Base-by-base conservation (phyloP, 2,113 vertebrate genomes). In the Puma concolor region DNA sequence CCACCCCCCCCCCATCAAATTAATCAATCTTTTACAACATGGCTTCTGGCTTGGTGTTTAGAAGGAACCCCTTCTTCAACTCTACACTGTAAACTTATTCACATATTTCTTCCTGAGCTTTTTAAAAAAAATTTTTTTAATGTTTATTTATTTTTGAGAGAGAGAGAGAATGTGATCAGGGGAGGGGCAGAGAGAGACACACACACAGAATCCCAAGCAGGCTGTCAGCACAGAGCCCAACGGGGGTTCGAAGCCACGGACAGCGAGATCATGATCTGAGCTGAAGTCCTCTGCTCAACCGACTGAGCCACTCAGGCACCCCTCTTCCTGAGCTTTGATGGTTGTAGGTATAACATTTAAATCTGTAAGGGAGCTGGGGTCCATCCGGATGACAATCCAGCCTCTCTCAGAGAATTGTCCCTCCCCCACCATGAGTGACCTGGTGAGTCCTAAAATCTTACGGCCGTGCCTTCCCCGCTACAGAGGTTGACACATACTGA, bases 201-300 rank as follows among this genome's bases (percentile, higher is more conserved):
- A 57, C 17, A 57, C 54, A 57, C 54, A 57, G 54, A 57, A 57
- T 57, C 54, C 19, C 5, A 57, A 57, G 54, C 19, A 57, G 54
- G 7, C 54, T 57, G 19, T 57, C 54, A 57, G 54, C 54, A 57
- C 54, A 19, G 54, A 57, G 17, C 54, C 54, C 17, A 4, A 57
- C 2, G 17, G 0, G 54, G 54, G 54, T 5, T 57, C 54, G 14
- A 19, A 57, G 19, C 5, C 54, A 57, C 2, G 0, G 6, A 16
- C 54, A 2, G 6, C 0, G 0, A 57, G 54, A 57, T 57, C 54
- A 21, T 8, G 54, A 57, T 17, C 54, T 21, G 54, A 21, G 54
- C 54, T 21, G 19, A 21, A 19, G 19, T 21, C 7, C 6, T 17
- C 19, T 4, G 6, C 54, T 57, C 7, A 19, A 57, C 54, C 54